These are phyloP conservation scores for Strix aluco DNA, from an alignment of 2,113 vertebrate genomes.

Conservation along the genomic window DNA sequence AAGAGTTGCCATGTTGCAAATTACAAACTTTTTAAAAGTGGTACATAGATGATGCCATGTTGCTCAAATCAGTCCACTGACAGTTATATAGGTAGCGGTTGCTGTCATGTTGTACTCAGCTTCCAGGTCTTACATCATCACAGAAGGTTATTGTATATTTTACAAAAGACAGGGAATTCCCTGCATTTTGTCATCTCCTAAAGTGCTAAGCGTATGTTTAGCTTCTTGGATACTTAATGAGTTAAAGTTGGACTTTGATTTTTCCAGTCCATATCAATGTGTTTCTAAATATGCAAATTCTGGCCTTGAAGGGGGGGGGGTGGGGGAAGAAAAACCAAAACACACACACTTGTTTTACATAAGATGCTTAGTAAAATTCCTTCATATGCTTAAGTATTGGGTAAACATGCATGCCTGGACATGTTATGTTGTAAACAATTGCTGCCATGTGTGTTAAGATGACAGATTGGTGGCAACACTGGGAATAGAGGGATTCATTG, in stretches of 20 bases:
- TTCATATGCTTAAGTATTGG: not conserved
- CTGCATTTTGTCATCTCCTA: not conserved
- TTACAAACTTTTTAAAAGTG: not conserved
- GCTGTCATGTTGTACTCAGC: not conserved
- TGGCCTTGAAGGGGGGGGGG: not conserved
- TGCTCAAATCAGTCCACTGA: not conserved
- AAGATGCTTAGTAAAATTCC: not conserved
- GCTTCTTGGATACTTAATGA: not conserved
- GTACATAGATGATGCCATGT: not conserved
- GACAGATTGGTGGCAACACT: not conserved
- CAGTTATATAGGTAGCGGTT: not conserved
- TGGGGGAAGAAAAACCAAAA: no score
- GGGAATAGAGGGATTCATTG: not conserved
- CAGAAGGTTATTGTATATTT: not conserved
- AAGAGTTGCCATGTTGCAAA: not conserved
- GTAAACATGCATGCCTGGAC: not conserved
- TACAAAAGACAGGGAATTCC: not conserved
- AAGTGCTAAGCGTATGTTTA: not conserved
- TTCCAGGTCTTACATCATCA: not conserved
- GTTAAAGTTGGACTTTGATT: accelerated
- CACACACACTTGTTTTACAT: not conserved
- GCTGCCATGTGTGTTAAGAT: not conserved
- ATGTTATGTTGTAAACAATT: not conserved
- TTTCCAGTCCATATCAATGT: not conserved
- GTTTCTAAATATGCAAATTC: not conserved